phyloP scores from a whole-genome alignment of 2,888 invertebrate species.

The Lasioglossum villosulum region DNA sequence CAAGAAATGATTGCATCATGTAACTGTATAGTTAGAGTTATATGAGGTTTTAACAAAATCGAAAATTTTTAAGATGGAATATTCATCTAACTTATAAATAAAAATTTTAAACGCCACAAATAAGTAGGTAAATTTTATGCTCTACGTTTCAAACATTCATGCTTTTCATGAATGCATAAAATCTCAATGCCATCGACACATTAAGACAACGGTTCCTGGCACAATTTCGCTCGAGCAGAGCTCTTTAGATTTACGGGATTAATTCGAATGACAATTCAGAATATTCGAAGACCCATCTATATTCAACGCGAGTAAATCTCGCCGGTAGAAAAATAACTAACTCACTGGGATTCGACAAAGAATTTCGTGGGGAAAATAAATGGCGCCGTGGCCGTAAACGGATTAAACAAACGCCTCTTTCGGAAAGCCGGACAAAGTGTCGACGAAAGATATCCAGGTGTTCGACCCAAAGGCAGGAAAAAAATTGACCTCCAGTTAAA shows the following conservation, averaged over 20 bases:
- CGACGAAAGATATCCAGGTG: not conserved
- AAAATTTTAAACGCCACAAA: not conserved
- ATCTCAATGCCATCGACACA: not conserved
- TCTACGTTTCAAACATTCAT: too few species aligned
- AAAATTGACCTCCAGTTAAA: slow-evolving; percentile 24
- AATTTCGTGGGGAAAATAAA: not conserved
- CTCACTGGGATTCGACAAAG: not conserved
- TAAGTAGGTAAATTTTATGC: not conserved
- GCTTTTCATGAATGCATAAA: not conserved
- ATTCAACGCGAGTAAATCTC: not conserved
- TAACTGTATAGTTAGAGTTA: too few species aligned
- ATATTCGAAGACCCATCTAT: not conserved
- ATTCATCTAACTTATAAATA: not conserved
- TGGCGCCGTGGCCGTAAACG: slow-evolving; percentile 11
- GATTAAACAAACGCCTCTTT: not conserved
- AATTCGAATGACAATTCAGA: not conserved
- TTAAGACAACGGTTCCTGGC: not conserved
- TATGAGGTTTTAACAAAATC: not conserved
- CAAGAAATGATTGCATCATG: not conserved
- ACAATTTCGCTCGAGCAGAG: not conserved
- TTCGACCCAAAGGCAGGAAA: not conserved
- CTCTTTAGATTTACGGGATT: not conserved
- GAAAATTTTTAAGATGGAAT: too few species aligned
- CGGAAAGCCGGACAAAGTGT: not conserved
- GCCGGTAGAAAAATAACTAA: not conserved